Base-by-base conservation (phyloP, 2,888 invertebrate genomes). In the Dioctria linearis region DNA sequence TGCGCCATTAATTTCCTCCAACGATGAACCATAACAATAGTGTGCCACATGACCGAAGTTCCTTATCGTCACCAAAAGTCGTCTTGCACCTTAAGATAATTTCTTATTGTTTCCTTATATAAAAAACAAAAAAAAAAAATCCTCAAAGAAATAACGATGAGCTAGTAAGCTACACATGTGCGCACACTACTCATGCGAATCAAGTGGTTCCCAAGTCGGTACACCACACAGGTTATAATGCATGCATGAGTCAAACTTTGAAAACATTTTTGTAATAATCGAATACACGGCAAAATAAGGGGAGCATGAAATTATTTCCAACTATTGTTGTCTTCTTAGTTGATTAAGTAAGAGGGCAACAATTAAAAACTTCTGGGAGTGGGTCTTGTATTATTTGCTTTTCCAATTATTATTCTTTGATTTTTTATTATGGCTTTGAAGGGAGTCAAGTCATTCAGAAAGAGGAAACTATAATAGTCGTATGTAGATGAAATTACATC, bases 261-360 rank as follows among this genome's bases (percentile, higher is more conserved):
- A 75, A 49, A 59, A 61, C 25, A 4, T 65, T 39, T 13, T 63
- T 49, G 39, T 65, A 49, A 65, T 65, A 66, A 57, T 66, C 51
- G 54, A 11, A 49, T 13, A 25, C 25, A 25, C 25, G 2, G 25
- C 25, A 40, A 59, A 79, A 39, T 79, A 79, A 79, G 59, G 67
- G 67, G 79, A 79, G 79, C 79, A 79, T 79, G 79, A 79, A 79
- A 79, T 79, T 65, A 79, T 67, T 79, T 79, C 67, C 25, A 25
- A 40, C 73, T 73, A 71, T 73, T 73, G 73, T 73, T 73, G 57
- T 57, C 40, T 73, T 73, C 73, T 49, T 51, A 57, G 73, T 42
- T 51, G 57, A 73, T 73, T 73, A 59, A 73, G 73, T 73, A 73
- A 73, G 13, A 57, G 71, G 73, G 11, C 54, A 54, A 54, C 67